Conservation (phyloP, 2,113 vertebrate genomes). For the Pogonocichla stellata region DNA sequence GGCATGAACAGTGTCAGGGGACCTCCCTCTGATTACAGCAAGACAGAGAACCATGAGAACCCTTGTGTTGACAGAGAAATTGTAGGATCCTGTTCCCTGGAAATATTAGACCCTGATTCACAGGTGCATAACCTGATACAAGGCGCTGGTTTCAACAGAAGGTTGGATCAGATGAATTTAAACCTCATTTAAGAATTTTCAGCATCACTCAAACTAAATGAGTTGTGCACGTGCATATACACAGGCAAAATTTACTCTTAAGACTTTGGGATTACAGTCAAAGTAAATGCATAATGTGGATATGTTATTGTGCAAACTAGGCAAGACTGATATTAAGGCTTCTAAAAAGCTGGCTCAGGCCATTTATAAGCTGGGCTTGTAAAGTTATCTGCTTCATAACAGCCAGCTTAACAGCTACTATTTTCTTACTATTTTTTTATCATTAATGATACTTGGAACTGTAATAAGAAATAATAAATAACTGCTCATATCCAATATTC, state of each 20-base stretch:
- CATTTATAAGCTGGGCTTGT: constrained; percentile 50
- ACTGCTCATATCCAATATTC: not conserved
- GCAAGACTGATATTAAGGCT: constrained; percentile 60
- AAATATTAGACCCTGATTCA: not conserved
- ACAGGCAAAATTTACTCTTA: not conserved
- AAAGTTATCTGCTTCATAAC: constrained; percentile 65
- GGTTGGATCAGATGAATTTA: not conserved
- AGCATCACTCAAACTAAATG: not conserved
- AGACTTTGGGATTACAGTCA: constrained; percentile 48
- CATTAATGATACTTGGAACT: not conserved
- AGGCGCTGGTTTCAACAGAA: not conserved
- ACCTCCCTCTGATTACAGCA: fast-evolving
- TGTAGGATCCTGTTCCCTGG: not conserved
- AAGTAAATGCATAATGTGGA: constrained; percentile 43
- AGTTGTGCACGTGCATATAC: not conserved
- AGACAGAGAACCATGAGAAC: not conserved
- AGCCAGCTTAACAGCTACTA: not conserved
- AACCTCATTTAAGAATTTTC: not conserved
- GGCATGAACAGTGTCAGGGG: not conserved
- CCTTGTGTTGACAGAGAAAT: not conserved
- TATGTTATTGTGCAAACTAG: constrained; percentile 42
- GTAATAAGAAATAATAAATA: not conserved
- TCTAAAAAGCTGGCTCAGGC: constrained; percentile 58
- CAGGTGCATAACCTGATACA: not conserved
- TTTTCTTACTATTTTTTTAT: constrained; percentile 35